Percentiles rank a stretch among this genome's conserved stretches.
These are phyloP conservation scores for Parapristionchus giblindavisi DNA, from an alignment of 2,888 invertebrate species.

Conservation along the genomic window DNA sequence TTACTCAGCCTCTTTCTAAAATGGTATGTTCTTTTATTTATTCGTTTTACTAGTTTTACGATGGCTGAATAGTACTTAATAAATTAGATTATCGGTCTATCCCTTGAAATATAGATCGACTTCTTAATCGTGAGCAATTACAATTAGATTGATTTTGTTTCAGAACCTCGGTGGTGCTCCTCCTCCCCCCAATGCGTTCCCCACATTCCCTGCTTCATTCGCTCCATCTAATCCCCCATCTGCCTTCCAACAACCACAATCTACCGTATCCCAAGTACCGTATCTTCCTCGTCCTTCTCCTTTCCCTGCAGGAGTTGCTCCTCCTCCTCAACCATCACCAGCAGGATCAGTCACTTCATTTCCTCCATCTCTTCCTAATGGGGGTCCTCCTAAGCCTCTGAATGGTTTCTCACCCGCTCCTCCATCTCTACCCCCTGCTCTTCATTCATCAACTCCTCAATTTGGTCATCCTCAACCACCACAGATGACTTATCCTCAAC, in stretches of 20 bases:
- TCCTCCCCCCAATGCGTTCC: conserved; percentile 16
- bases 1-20: background rate
- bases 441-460: background rate
- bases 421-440: conserved; percentile 1
- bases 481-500: background rate
- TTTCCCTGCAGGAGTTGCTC: conserved; percentile 3
- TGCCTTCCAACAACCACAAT: background rate
- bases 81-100: too few relatives aligned
- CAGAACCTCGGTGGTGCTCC: conserved; percentile 21
- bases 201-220: background rate
- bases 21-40: too few relatives aligned
- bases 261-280: background rate
- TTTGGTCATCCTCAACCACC: background rate
- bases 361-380: background rate
- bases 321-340: background rate
- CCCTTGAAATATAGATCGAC: too few relatives aligned
- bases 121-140: too few relatives aligned
- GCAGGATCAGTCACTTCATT: background rate
- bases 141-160: background rate
- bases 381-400: background rate
- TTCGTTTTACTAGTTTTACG: too few relatives aligned
- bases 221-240: background rate
- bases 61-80: too few relatives aligned
- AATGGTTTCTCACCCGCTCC: background rate
- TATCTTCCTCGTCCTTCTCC: conserved; percentile 19